A percentile compares a stretch with the other conserved stretches of the same genome.
Conservation (phyloP, 2,888 invertebrate species). For the Steinernema carpocapsae region DNA sequence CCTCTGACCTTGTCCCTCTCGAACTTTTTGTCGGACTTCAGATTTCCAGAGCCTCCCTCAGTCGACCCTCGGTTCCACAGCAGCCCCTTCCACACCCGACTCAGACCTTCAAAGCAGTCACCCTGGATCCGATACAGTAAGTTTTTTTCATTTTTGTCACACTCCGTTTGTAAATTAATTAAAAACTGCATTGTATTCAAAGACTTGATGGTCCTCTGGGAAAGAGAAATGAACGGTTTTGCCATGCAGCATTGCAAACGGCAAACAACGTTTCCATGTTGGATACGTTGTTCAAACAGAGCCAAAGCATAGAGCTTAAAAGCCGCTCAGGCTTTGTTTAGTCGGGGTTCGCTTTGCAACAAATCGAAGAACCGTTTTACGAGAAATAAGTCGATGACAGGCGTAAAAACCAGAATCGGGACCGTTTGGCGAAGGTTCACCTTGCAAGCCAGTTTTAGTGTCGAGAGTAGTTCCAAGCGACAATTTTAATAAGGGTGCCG, state of each 20-base stretch:
- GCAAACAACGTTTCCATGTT: too few species aligned
- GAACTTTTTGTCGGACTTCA: neutral
- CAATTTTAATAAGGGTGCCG: slow-evolving; percentile 16
- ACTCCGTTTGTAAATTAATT: neutral
- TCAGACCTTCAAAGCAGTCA: neutral
- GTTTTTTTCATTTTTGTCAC: neutral
- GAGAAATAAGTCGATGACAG: neutral
- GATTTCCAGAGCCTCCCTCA: neutral
- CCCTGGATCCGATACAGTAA: slow-evolving; percentile 32
- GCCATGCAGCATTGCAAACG: too few species aligned
- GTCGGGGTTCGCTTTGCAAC: neutral
- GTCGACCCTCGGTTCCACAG: neutral
- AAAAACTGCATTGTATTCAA: too few species aligned
- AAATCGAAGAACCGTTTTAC: too few species aligned
- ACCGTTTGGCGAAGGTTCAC: slow-evolving; percentile 2
- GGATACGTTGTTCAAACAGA: slow-evolving; percentile 13
- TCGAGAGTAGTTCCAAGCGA: slow-evolving; percentile 1
- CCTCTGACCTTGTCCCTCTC: neutral
- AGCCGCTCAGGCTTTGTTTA: neutral
- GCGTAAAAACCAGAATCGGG: slow-evolving; percentile 27
- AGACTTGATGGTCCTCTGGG: neutral
- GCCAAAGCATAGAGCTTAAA: neutral
- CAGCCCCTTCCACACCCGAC: neutral
- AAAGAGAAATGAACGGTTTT: neutral
- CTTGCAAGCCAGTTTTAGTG: neutral